Percentiles rank a stretch among this genome's conserved stretches.
phyloP scores from a whole-genome alignment of 1,140 invertebrate genomes.

The Oryctes rhinoceros region DNA sequence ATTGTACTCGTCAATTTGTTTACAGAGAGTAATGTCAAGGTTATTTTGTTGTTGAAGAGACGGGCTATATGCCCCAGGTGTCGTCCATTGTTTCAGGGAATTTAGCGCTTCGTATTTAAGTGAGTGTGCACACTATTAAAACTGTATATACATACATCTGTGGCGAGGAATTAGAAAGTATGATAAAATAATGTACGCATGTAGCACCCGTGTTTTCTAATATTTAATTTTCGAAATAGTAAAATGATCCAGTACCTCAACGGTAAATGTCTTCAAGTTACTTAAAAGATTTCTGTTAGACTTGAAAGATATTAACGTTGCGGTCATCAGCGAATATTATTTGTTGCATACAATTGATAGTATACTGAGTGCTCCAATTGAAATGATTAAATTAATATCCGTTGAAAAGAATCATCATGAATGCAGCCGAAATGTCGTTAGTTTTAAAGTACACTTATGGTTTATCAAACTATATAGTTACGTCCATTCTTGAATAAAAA shows the following conservation, averaged over 20 bases:
- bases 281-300: too few relatives aligned
- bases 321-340: too few relatives aligned
- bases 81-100: background rate
- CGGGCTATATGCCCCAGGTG: background rate
- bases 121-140: background rate
- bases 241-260: background rate
- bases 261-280: too few relatives aligned
- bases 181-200: background rate
- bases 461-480: too few relatives aligned
- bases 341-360: too few relatives aligned
- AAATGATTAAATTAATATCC: too few relatives aligned
- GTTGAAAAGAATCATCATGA: too few relatives aligned
- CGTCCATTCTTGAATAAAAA: too few relatives aligned
- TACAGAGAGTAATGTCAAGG: conserved; percentile 28
- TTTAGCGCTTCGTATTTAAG: background rate
- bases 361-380: too few relatives aligned
- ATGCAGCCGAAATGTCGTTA: too few relatives aligned
- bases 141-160: background rate
- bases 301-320: too few relatives aligned
- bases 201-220: background rate
- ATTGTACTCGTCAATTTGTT: conserved; percentile 23
- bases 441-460: too few relatives aligned
- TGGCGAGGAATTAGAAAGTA: conserved; percentile 8
- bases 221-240: conserved; percentile 2
- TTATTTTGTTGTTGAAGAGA: conserved; percentile 12